Percentiles rank a stretch among this genome's conserved stretches.
phyloP scores from a whole-genome alignment of 2,113 vertebrate genomes.

The Siniperca knerii region DNA sequence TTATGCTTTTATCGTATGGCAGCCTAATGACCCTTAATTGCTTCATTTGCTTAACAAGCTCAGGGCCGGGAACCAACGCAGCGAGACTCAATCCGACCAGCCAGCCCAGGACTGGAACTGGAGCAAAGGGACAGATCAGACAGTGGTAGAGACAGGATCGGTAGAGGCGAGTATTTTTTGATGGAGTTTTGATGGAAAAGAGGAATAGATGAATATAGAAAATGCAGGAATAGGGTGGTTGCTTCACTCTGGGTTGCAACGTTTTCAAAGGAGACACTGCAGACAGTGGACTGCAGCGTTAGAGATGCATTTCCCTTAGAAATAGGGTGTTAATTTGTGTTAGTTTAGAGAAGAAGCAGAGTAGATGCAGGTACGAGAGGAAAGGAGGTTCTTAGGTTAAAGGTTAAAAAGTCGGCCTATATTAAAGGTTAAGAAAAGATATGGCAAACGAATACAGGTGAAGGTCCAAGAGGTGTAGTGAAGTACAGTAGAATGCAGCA shows the following conservation, averaged over 20 bases:
- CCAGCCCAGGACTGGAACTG: constrained; percentile 10
- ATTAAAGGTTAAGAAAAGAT: background rate
- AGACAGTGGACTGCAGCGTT: background rate
- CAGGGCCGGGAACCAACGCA: constrained; percentile 8
- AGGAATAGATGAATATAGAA: background rate
- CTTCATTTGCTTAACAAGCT: constrained; percentile 60
- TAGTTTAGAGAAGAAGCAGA: background rate
- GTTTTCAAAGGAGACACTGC: background rate
- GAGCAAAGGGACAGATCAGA: constrained; percentile 16
- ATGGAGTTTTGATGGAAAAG: constrained; percentile 5
- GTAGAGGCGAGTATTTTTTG: background rate
- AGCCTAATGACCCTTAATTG: constrained; percentile 81
- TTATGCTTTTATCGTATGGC: constrained; percentile 59
- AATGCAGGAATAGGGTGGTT: background rate
- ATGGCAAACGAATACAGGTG: background rate
- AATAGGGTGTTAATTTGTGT: background rate
- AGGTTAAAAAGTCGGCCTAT: too few relatives aligned
- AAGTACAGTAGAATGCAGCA: background rate
- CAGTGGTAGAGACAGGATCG: background rate
- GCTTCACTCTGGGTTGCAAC: background rate
- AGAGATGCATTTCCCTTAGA: background rate
- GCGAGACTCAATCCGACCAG: constrained; percentile 5
- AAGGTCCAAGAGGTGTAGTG: background rate
- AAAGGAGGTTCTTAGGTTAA: background rate
- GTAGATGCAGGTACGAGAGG: background rate